Evolutionary conservation across 2,888 invertebrate genomes (phyloP).

Genomic region (Argynnis bischoffii): DNA sequence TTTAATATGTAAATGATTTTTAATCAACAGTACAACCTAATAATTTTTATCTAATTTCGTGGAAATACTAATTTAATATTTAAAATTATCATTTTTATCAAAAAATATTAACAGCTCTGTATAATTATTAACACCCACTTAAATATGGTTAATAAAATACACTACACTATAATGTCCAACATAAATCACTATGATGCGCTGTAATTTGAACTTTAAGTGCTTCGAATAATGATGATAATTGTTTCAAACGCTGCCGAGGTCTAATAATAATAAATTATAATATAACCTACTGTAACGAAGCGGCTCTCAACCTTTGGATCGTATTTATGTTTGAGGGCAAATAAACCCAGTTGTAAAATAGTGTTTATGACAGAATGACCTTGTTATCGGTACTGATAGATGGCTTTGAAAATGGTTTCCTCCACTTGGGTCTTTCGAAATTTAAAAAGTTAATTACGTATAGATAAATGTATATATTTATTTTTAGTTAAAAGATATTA

Average conservation of each 20-base stretch:
- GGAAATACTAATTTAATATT: too few relatives aligned
- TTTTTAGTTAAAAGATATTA: too few relatives aligned
- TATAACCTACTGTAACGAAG: conserved; percentile 41
- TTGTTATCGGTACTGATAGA: conserved; percentile 49
- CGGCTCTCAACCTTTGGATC: conserved; percentile 55
- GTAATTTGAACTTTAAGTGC: conserved; percentile 26
- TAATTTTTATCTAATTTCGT: too few relatives aligned
- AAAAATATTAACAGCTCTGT: conserved; percentile 10
- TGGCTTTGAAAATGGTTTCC: conserved; percentile 22
- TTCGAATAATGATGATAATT: conserved; percentile 19
- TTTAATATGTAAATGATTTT: too few relatives aligned
- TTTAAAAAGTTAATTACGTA: not conserved
- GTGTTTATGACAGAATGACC: conserved; percentile 59
- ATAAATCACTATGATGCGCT: conserved; percentile 22
- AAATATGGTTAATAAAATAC: conserved; percentile 37
- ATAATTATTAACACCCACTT: conserved; percentile 38
- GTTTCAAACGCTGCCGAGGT: conserved; percentile 14
- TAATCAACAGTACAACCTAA: too few relatives aligned
- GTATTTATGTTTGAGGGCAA: conserved; percentile 56
- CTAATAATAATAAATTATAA: conserved; percentile 41
- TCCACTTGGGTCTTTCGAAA: conserved; percentile 13
- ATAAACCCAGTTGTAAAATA: conserved; percentile 64
- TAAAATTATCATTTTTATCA: not conserved
- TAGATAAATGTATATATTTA: not conserved
- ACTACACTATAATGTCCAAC: conserved; percentile 30